Conservation (phyloP, 2,888 invertebrate genomes). For the Drosophila colorata region DNA sequence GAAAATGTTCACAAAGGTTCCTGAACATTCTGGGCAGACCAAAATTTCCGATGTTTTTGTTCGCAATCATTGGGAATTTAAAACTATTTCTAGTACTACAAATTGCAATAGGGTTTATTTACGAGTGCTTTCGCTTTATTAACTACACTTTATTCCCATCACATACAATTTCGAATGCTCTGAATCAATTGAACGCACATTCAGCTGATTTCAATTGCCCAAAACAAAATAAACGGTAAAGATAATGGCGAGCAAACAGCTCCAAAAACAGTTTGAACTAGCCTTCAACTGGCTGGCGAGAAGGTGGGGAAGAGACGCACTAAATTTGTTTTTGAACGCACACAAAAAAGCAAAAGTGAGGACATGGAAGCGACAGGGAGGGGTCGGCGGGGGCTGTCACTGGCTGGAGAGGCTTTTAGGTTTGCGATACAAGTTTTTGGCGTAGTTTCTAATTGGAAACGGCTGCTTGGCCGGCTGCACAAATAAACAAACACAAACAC, state of each 20-base stretch:
- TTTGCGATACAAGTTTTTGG: constrained; percentile 36
- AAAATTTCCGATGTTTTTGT: too few relatives aligned
- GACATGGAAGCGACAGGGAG: background rate
- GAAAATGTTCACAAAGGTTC: too few relatives aligned
- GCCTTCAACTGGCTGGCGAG: background rate
- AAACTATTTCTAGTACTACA: too few relatives aligned
- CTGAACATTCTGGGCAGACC: too few relatives aligned
- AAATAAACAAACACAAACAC: constrained; percentile 57
- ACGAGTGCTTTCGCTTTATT: too few relatives aligned
- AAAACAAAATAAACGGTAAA: background rate
- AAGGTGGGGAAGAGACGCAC: background rate
- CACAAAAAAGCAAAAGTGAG: constrained; percentile 7
- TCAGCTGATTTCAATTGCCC: background rate
- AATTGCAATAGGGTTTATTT: too few relatives aligned
- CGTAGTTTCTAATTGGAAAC: constrained; percentile 56
- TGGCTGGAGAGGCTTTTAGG: constrained; percentile 15
- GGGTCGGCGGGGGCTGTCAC: background rate
- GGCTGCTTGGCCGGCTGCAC: constrained; percentile 57
- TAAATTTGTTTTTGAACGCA: constrained; percentile 46
- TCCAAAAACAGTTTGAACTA: background rate
- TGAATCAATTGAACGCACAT: background rate
- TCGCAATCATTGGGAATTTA: too few relatives aligned
- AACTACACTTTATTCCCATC: background rate
- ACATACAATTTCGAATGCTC: background rate
- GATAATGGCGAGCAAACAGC: background rate